Evolutionary conservation across 2,888 invertebrate genomes (phyloP).

Genomic region (Caenorhabditis angaria): DNA sequence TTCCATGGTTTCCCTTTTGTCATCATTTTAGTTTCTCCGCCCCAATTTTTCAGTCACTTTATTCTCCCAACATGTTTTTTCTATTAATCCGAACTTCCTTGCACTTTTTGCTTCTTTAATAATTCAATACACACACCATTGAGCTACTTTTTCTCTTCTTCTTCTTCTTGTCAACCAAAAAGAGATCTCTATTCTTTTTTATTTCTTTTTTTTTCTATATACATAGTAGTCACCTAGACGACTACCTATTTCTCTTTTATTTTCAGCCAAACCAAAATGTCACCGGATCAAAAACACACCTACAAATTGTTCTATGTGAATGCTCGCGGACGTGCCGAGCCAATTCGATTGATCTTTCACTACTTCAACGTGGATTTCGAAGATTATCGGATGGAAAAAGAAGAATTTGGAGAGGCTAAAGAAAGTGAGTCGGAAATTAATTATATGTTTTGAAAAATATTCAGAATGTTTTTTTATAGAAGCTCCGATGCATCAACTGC

Average conservation of each 20-base stretch:
- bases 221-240: slow-evolving; percentile 3
- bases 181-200: slow-evolving; percentile 1
- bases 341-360: slow-evolving; percentile 41
- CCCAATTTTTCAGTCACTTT: not conserved
- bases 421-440: too few relatives aligned
- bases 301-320: slow-evolving; percentile 39
- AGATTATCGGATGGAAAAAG: slow-evolving; percentile 37
- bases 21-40: too few relatives aligned
- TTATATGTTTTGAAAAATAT: too few relatives aligned
- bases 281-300: slow-evolving; percentile 36
- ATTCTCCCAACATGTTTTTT: too few relatives aligned
- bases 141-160: slow-evolving; percentile 29
- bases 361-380: slow-evolving; percentile 40
- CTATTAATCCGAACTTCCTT: too few relatives aligned
- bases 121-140: too few relatives aligned
- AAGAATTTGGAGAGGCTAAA: slow-evolving; percentile 24
- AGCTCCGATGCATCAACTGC: slow-evolving; percentile 43
- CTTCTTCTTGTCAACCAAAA: slow-evolving; percentile 8
- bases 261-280: slow-evolving; percentile 8
- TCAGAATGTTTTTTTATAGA: too few relatives aligned
- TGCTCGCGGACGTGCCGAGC: slow-evolving; percentile 40
- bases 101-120: slow-evolving; percentile 14
- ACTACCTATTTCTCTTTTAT: not conserved
- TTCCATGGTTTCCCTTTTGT: too few relatives aligned
- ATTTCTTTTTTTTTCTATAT: slow-evolving; percentile 11